Evolutionary conservation across 2,888 invertebrate species (phyloP), one percentile per base, ranked within the genome.

Genomic region (Athalia circularis): DNA sequence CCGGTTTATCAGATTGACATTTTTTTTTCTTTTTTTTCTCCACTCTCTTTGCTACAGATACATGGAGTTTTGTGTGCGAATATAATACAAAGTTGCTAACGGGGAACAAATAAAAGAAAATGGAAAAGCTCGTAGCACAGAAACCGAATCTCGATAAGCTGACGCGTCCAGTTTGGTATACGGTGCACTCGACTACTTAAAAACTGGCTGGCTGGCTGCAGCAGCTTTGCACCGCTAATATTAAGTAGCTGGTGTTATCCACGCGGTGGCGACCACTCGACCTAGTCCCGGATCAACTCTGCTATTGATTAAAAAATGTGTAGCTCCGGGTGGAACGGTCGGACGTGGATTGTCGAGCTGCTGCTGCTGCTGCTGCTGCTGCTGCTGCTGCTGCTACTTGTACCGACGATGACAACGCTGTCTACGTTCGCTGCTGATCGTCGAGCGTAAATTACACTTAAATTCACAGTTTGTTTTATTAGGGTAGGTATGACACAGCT

Each of bases 81-180:
- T 11, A 54, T 54, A 11, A 5, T 4, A 4, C 11, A 11, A 54
- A 54, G n/a, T 54, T 54, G n/a, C 3, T 9, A 11, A 54, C 7
- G 54, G n/a, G 7, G 54, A n/a, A 4, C 4, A n/a, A 11, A 6
- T 11, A 54, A 54, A 4, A 54, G 0, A n/a, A 9, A 11, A 4
- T 7, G 4, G 54, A 9, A 4, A 6, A 54, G n/a, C n/a, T 45
- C 47, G 57, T 72, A 59, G 59, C 43, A 13, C 47, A 85, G 84
- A 85, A 87, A 84, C 86, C 83, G 82, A 84, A 83, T 84, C 85
- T 81, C 84, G 80, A 87, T 83, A 85, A 86, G 86, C 86, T 87
- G 87, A 87, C 85, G 85, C 80, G 84, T 83, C 85, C 82, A 85
- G 85, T 87, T 82, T 82, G 79, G 3, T 13, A 13, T n/a, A 8